These are phyloP conservation scores for Heterochromis multidens DNA, from an alignment of 2,113 vertebrate species.

Conservation along the genomic window DNA sequence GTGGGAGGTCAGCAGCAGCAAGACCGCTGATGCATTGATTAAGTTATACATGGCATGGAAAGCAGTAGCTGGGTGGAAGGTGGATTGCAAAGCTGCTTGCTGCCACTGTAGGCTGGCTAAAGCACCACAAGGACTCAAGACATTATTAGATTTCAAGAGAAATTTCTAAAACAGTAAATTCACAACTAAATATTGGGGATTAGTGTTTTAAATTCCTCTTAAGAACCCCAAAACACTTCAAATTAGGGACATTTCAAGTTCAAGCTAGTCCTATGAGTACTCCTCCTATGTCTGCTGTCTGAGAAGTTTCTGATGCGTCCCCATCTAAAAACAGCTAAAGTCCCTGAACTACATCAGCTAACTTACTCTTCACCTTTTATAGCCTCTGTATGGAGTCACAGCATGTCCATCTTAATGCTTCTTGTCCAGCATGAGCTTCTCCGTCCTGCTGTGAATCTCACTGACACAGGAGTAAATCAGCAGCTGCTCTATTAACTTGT, in stretches of 20 bases:
- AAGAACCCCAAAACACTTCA: not conserved
- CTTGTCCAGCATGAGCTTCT: constrained; percentile 12
- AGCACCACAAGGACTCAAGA: not conserved
- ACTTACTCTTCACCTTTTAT: constrained; percentile 14
- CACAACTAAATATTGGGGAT: not conserved
- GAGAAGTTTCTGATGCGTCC: not conserved
- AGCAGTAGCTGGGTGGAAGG: not conserved
- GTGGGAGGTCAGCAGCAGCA: not conserved
- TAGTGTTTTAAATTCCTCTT: not conserved
- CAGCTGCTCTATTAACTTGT: constrained; percentile 56
- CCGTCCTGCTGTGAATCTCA: constrained; percentile 30
- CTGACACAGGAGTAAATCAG: constrained; percentile 33
- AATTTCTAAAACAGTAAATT: constrained; percentile 12
- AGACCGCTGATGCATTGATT: not conserved
- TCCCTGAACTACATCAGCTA: not conserved
- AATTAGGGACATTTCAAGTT: not conserved
- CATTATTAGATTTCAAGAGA: not conserved
- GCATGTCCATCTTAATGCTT: constrained; percentile 34
- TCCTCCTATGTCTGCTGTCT: not conserved
- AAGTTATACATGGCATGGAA: not conserved
- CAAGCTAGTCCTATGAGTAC: not conserved
- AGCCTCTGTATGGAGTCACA: constrained; percentile 3
- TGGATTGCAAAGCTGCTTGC: not conserved
- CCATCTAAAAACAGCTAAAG: not conserved
- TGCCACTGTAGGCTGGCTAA: not conserved